Evolutionary conservation across 2,113 vertebrate genomes (phyloP), one percentile per base, ranked within the genome.

Genomic region (Heterocephalus glaber): DNA sequence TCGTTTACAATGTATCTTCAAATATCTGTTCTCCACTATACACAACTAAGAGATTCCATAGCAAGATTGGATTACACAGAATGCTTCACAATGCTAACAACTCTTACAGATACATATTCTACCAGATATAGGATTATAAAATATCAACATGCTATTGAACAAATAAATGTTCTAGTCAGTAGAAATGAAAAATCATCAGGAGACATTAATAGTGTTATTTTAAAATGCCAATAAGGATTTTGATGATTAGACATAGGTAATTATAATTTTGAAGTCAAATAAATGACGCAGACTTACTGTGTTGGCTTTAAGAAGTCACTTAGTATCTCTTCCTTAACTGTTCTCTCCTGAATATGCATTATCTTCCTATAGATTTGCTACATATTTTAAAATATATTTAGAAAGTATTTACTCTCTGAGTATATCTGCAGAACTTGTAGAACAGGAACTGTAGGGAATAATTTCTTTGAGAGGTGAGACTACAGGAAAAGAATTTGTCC

Each of bases 191-290:
- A 93, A 33, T 63, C 72, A 93, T 81, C 3, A 38, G 85, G 22
- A 89, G 33, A 61, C 19, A 88, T 35, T 28, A 82, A 54, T 35
- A 85, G 4, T 63, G 17, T 65, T 41, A 33, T 61, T n/a, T 28
- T 52, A 58, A 24, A 65, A 84, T 33, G 35, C 58, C 41, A 65
- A 2, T 68, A 35, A 90, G 17, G 16, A 77, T 41, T 33, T 85
- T 16, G 65, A 58, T 86, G 52, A 97, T 96, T 97, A 97, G 85
- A 95, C 97, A 97, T 16, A 96, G 35, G 28, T 88, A 88, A 95
- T 96, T 58, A 95, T 94, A 95, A 94, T 95, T 41, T 0, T 44
- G 93, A 86, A 95, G 96, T 97, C 97, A 30, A 97, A 95, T 86
- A 82, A 13, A 95, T 86, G 84, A 13, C 11, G 86, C 94, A 96